Percentiles rank a stretch among this genome's conserved stretches.
phyloP scores from a whole-genome alignment of 1,140 invertebrate genomes.

The Frieseomelitta varia region DNA sequence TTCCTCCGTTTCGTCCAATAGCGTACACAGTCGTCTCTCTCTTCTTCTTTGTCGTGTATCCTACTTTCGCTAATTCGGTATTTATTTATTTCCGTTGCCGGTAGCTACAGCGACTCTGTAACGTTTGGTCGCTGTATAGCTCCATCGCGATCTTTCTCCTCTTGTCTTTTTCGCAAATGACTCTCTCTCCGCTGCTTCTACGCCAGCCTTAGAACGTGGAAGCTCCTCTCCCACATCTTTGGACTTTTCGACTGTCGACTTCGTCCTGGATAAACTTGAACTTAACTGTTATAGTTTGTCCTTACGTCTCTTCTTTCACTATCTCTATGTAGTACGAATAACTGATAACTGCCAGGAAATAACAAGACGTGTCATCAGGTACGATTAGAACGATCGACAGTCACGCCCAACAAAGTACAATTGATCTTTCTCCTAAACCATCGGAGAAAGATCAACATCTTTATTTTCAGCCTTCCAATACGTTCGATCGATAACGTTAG shows the following conservation, averaged over 20 bases:
- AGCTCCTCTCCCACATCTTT: background rate
- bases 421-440: too few relatives aligned
- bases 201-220: background rate
- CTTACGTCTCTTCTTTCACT: background rate
- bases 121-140: too few relatives aligned
- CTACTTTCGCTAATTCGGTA: slow-evolving; percentile 24
- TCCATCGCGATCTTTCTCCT: background rate
- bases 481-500: background rate
- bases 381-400: background rate
- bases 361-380: background rate
- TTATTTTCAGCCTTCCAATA: background rate
- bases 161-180: background rate
- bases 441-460: background rate
- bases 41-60: background rate
- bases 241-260: background rate
- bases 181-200: background rate
- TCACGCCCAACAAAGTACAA: background rate
- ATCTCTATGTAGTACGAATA: background rate
- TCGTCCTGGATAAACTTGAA: background rate
- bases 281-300: background rate
- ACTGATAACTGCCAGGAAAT: background rate
- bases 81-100: slow-evolving; percentile 4
- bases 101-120: too few relatives aligned
- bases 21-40: background rate
- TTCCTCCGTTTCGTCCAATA: slow-evolving; percentile 40